Evolutionary conservation across 1,140 invertebrate genomes (phyloP), one percentile per base, ranked within the genome.

Genomic region (Venustaconcha ellipsiformis): DNA sequence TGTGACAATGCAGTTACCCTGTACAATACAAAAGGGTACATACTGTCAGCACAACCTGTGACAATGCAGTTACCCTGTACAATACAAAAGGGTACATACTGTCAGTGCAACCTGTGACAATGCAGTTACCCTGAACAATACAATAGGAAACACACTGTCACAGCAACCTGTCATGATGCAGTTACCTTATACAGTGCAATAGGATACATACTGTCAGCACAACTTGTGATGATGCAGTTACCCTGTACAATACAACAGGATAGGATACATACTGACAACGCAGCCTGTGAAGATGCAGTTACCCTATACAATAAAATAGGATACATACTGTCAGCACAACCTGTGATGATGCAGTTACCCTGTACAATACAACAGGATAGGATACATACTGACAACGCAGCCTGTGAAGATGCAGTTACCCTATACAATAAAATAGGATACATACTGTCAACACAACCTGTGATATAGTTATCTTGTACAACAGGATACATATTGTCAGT

Each of bases 81-180:
- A 48, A 48, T 11, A 48, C 6, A 48, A 48, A 6, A 48, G 37
- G 37, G 11, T 48, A 8, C 37, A 30, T 30, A 65, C 83, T 78
- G 70, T 86, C 85, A 48, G 70, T 80, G 78, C 85, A 87, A 2
- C 84, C 83, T 37, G 83, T 86, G 23, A 87, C 82, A 8, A 85
- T 70, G 48, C 73, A 65, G 60, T 82, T 78, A 30, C 78, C 80
- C 85, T 86, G 77, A 60, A 70, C 26, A 30, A 30, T 30, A 4
- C 26, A 30, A 30, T 30, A 30, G 26, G 26, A 30, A 3, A 30
- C 26, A 30, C 4, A 67, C 83, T 78, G 70, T 86, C 85, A 48
- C 70, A 79, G 78, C 85, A 87, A 2, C 84, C 83, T 37, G 83
- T 86, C 30, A 87, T 83, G 13, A 85, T 70, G 48, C 73, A 65